These are phyloP conservation scores for Excalfactoria chinensis DNA, from an alignment of 2,113 vertebrate genomes.

Conservation along the genomic window DNA sequence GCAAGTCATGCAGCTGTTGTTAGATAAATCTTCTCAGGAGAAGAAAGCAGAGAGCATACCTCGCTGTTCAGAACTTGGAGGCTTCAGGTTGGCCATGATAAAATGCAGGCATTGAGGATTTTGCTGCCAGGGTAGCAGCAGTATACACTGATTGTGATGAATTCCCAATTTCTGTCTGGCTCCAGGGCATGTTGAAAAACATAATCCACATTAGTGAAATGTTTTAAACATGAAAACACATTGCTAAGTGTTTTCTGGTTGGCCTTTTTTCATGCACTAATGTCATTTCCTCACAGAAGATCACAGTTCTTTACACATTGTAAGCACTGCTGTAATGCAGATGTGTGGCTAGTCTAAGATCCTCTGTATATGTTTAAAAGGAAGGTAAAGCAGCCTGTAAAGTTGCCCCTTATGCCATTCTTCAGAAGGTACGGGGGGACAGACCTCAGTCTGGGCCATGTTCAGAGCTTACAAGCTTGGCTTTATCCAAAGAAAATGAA, in stretches of 20 bases:
- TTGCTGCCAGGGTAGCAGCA: not conserved
- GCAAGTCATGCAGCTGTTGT: not conserved
- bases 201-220: not conserved
- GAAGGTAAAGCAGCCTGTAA: not conserved
- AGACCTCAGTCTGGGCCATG: not conserved
- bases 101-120: not conserved
- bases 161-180: constrained; percentile 10
- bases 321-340: not conserved
- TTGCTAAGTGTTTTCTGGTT: constrained; percentile 1
- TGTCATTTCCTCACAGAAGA: not conserved
- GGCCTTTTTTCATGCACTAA: not conserved
- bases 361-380: not conserved
- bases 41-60: not conserved
- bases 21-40: not conserved
- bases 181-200: not conserved
- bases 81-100: not conserved
- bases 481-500: not conserved
- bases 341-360: not conserved
- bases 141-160: not conserved
- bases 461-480: not conserved
- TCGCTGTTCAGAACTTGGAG: not conserved
- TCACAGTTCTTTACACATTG: not conserved
- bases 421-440: not conserved
- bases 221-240: constrained; percentile 22
- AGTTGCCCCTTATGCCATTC: not conserved